phyloP scores from a whole-genome alignment of 64 coral and sea anemone species.

The Dendronephthya gigantea region DNA sequence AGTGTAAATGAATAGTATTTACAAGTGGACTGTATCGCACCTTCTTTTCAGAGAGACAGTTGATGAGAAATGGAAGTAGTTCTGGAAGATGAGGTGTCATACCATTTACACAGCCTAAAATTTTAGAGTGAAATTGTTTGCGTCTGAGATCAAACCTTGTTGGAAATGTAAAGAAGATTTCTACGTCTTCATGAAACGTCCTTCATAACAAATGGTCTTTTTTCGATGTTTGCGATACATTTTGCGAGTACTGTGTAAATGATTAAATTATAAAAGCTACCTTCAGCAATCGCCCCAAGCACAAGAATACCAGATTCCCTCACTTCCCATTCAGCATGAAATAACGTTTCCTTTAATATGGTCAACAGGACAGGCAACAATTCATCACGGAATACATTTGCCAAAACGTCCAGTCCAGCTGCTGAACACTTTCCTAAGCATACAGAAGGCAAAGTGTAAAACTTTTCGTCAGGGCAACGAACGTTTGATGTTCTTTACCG shows the following conservation, averaged over 20 bases:
- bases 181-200: too few relatives aligned
- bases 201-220: too few relatives aligned
- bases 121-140: too few relatives aligned
- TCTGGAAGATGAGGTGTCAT: slow-evolving; percentile 87
- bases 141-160: too few relatives aligned
- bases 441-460: neutral
- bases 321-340: slow-evolving; percentile 96
- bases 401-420: slow-evolving; percentile 85
- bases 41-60: slow-evolving; percentile 88
- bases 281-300: slow-evolving; percentile 89
- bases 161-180: too few relatives aligned
- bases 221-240: too few relatives aligned
- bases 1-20: too few relatives aligned
- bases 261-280: too few relatives aligned
- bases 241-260: too few relatives aligned
- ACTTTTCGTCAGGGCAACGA: too few relatives aligned
- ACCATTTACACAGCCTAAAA: slow-evolving; percentile 66
- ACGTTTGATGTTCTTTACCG: too few relatives aligned
- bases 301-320: slow-evolving; percentile 97
- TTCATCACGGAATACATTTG: slow-evolving; percentile 94
- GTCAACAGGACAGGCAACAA: slow-evolving; percentile 77
- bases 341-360: slow-evolving; percentile 89
- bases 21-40: too few relatives aligned
- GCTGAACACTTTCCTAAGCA: slow-evolving; percentile 94
- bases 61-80: slow-evolving; percentile 88